These are phyloP conservation scores for Rhinella marina DNA, from an alignment of 2,797 vertebrate genomes.

Conservation along the genomic window DNA sequence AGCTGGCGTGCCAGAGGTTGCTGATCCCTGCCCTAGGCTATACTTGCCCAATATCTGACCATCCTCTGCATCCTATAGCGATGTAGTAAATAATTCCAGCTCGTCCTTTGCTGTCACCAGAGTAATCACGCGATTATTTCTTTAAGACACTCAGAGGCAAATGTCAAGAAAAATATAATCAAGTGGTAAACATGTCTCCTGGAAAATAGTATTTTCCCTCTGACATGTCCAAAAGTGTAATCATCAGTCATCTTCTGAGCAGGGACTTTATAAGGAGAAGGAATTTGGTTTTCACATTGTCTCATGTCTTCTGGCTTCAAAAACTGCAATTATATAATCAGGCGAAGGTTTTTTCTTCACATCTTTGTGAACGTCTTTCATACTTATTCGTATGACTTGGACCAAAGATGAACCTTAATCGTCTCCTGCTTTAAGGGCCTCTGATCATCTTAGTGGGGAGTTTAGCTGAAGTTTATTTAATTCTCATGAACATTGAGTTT, in stretches of 20 bases:
- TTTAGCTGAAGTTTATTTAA: conserved; percentile 32
- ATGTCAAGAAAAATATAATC: conserved; percentile 73
- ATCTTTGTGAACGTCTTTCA: conserved; percentile 1
- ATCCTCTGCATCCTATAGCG: background rate
- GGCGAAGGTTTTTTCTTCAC: background rate
- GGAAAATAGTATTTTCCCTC: conserved; percentile 69
- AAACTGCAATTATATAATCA: conserved; percentile 40
- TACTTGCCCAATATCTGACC: conserved; percentile 1
- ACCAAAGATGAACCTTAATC: conserved; percentile 4
- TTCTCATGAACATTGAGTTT: conserved; percentile 22
- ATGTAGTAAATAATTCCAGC: conserved; percentile 51
- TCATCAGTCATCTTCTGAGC: conserved; percentile 63
- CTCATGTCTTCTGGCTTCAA: conserved; percentile 7
- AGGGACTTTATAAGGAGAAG: conserved; percentile 64
- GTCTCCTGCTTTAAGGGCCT: background rate
- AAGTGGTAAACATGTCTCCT: conserved; percentile 67
- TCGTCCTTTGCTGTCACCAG: conserved; percentile 71
- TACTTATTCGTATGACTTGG: background rate
- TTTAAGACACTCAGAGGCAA: conserved; percentile 69
- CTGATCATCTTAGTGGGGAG: conserved; percentile 25
- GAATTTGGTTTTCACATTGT: conserved; percentile 50
- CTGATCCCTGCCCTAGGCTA: too few species aligned
- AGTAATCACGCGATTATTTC: conserved; percentile 68
- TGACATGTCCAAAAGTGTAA: conserved; percentile 70
- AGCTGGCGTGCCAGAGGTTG: too few species aligned